These are phyloP conservation scores for Drosophila sulfurigaster DNA, from an alignment of 1,140 invertebrate genomes.

Conservation along the genomic window DNA sequence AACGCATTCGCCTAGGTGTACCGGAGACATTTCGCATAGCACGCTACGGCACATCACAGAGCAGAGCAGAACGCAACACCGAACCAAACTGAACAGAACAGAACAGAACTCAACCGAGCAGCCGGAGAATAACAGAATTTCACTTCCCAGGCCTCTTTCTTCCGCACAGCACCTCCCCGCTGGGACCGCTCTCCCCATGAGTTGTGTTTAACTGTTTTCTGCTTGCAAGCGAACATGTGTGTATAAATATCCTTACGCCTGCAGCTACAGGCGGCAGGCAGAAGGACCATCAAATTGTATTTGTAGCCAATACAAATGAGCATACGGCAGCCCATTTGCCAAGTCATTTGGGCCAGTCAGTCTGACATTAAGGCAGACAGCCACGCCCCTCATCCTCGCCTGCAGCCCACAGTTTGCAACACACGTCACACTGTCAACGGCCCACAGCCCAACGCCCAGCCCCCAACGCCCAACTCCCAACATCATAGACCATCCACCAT, in stretches of 20 bases:
- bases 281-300: slow-evolving; percentile 79
- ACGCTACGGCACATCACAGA: slow-evolving; percentile 12
- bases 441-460: neutral
- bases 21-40: slow-evolving; percentile 27
- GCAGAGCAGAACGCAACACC: slow-evolving; percentile 7
- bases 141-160: slow-evolving; percentile 32
- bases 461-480: neutral
- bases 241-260: slow-evolving; percentile 69
- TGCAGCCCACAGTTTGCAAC: neutral
- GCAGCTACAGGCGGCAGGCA: slow-evolving; percentile 41
- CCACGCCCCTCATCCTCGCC: slow-evolving; percentile 29
- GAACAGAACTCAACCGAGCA: slow-evolving; percentile 14
- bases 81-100: slow-evolving; percentile 20
- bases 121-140: slow-evolving; percentile 49
- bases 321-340: slow-evolving; percentile 80
- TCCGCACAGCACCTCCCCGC: no score
- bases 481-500: neutral
- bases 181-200: slow-evolving; percentile 1
- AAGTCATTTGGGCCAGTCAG: slow-evolving; percentile 67
- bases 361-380: slow-evolving; percentile 42
- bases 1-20: slow-evolving; percentile 81
- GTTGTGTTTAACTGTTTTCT: slow-evolving; percentile 69
- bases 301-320: slow-evolving; percentile 82
- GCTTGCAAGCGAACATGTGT: slow-evolving; percentile 68
- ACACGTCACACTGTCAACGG: no score